A percentile compares a stretch with the other conserved stretches of the same genome.
These are phyloP conservation scores for Eulemur rubriventer DNA, from an alignment of 2,797 vertebrate species.

Conservation along the genomic window DNA sequence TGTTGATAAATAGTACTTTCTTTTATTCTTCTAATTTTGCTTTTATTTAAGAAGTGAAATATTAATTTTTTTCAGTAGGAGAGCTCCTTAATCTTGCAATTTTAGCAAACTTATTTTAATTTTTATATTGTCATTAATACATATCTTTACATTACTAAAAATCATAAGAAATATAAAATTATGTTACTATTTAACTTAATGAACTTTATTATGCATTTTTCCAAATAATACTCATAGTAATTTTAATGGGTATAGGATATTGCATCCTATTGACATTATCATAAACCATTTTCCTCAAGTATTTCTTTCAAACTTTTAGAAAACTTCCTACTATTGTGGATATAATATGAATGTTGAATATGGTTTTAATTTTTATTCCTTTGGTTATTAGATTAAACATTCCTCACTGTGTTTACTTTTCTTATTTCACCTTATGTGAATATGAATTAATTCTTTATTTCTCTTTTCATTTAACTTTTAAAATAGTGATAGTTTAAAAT, in stretches of 20 bases:
- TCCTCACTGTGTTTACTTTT: slow-evolving; percentile 2
- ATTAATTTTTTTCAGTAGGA: not conserved
- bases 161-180: not conserved
- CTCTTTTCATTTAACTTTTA: slow-evolving; percentile 3
- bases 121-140: not conserved
- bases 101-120: not conserved
- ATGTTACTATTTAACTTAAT: slow-evolving; percentile 11
- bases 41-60: slow-evolving; percentile 30
- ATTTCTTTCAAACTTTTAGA: not conserved
- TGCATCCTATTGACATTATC: not conserved
- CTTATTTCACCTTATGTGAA: not conserved
- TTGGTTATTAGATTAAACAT: not conserved
- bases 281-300: not conserved
- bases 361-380: slow-evolving; percentile 7
- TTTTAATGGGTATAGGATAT: slow-evolving; percentile 14
- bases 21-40: not conserved
- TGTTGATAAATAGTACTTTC: not conserved
- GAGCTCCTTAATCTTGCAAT: not conserved
- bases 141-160: slow-evolving; percentile 6
- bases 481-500: not conserved
- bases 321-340: not conserved
- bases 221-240: not conserved
- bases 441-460: not conserved
- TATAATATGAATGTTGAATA: not conserved
- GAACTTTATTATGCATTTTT: slow-evolving; percentile 7